Evolutionary conservation across 2,888 invertebrate species (phyloP).

Genomic region (Geophilus truncorum): DNA sequence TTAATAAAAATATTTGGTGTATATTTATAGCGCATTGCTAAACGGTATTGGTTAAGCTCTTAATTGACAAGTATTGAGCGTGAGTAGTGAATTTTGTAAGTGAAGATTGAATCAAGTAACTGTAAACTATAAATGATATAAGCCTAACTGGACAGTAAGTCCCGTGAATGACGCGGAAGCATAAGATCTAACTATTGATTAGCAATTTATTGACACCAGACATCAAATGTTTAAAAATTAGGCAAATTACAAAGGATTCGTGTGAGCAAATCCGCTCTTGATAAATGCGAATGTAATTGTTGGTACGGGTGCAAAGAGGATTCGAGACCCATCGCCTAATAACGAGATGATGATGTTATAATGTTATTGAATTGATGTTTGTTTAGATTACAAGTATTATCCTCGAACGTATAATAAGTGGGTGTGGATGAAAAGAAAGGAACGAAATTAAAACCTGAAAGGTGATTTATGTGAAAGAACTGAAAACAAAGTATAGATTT

Average conservation of each 20-base stretch:
- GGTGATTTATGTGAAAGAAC: not conserved
- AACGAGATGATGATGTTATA: no score
- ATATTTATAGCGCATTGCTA: not conserved
- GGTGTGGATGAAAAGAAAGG: not conserved
- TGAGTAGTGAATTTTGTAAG: not conserved
- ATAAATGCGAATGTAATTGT: not conserved
- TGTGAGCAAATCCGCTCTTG: not conserved
- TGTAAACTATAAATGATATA: not conserved
- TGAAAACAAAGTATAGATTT: not conserved
- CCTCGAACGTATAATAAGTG: no score
- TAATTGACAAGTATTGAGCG: not conserved
- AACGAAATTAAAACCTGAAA: no score
- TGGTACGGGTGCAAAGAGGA: not conserved
- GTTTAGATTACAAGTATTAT: not conserved
- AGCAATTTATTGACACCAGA: not conserved
- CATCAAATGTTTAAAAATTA: not conserved
- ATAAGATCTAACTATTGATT: constrained; percentile 1
- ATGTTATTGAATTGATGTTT: not conserved
- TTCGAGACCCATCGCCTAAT: no score
- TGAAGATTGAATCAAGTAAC: not conserved
- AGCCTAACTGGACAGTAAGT: not conserved
- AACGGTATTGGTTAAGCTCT: not conserved
- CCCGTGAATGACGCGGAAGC: not conserved
- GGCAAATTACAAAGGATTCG: not conserved
- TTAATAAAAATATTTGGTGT: not conserved